Percentiles rank a stretch among this genome's conserved stretches.
These are phyloP conservation scores for Poeciliopsis turrubarensis DNA, from an alignment of 2,113 vertebrate species.

Conservation along the genomic window DNA sequence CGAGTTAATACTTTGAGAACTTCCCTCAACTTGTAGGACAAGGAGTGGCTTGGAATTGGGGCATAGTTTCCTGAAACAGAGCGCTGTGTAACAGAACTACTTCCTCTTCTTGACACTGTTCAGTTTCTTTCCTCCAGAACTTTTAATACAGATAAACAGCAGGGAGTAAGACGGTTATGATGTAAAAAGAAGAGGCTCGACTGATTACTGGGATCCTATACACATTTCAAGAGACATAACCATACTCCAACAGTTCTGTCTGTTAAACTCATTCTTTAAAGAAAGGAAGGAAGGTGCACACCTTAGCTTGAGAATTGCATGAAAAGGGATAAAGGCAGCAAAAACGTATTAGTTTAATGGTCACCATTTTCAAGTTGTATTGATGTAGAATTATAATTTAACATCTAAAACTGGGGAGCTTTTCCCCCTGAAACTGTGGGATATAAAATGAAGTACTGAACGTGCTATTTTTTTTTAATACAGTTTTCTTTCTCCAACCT, in stretches of 20 bases:
- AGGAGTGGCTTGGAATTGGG: slow-evolving; percentile 62
- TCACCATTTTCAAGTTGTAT: not conserved
- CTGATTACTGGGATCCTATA: slow-evolving; percentile 63
- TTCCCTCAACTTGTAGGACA: slow-evolving; percentile 17
- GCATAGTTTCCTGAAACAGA: slow-evolving; percentile 48
- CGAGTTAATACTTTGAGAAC: slow-evolving; percentile 14
- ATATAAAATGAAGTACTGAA: not conserved
- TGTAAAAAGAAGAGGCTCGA: slow-evolving; percentile 48
- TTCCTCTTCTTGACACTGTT: slow-evolving; percentile 20
- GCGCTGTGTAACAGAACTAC: slow-evolving; percentile 17
- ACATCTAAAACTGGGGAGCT: too few species aligned
- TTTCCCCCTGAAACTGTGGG: not conserved
- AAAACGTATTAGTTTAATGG: not conserved
- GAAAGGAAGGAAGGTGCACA: too few species aligned
- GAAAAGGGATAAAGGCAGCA: not conserved
- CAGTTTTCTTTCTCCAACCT: not conserved
- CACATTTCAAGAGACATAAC: not conserved
- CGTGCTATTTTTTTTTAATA: not conserved
- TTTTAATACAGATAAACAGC: slow-evolving; percentile 68
- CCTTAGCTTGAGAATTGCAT: too few species aligned
- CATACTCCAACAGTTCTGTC: not conserved
- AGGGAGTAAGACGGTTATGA: slow-evolving; percentile 61
- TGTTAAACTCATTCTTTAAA: too few species aligned
- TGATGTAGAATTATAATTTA: not conserved
- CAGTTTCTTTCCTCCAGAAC: slow-evolving; percentile 36